Percentiles rank a stretch among this genome's conserved stretches.
phyloP scores from a whole-genome alignment of 2,797 vertebrate species.

The Takifugu ocellatus region DNA sequence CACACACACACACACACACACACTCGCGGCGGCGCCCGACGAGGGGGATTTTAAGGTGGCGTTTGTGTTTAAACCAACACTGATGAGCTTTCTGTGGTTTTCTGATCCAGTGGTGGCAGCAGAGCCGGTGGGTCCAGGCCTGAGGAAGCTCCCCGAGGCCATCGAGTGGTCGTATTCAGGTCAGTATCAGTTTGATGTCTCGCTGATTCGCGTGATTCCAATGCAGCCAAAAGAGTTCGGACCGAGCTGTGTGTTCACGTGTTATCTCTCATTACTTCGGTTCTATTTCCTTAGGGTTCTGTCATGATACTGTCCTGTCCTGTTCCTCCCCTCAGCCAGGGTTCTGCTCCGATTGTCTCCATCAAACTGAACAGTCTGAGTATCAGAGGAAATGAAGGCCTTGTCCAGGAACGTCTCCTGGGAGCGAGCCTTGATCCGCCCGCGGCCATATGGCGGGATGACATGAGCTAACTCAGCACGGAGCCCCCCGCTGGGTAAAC shows the following conservation, averaged over 20 bases:
- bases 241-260: too few relatives aligned
- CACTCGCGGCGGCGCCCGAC: too few relatives aligned
- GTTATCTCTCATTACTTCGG: too few relatives aligned
- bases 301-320: too few relatives aligned
- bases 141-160: conserved; percentile 84
- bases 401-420: conserved; percentile 27
- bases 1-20: too few relatives aligned
- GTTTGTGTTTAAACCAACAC: too few relatives aligned
- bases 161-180: conserved; percentile 96
- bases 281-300: too few relatives aligned
- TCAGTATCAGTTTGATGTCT: conserved; percentile 48
- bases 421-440: conserved; percentile 38
- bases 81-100: conserved; percentile 11
- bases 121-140: conserved; percentile 56
- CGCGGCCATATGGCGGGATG: conserved; percentile 53
- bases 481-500: conserved; percentile 47
- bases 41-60: too few relatives aligned
- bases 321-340: too few relatives aligned
- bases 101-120: conserved; percentile 48
- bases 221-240: too few relatives aligned
- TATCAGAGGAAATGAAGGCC: conserved; percentile 16
- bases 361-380: conserved; percentile 3
- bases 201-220: not conserved
- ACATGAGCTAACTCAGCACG: conserved; percentile 44
- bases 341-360: not conserved